A percentile compares a stretch with the other conserved stretches of the same genome.
These are phyloP conservation scores for Brotula barbata DNA, from an alignment of 2,797 vertebrate genomes.

Conservation along the genomic window DNA sequence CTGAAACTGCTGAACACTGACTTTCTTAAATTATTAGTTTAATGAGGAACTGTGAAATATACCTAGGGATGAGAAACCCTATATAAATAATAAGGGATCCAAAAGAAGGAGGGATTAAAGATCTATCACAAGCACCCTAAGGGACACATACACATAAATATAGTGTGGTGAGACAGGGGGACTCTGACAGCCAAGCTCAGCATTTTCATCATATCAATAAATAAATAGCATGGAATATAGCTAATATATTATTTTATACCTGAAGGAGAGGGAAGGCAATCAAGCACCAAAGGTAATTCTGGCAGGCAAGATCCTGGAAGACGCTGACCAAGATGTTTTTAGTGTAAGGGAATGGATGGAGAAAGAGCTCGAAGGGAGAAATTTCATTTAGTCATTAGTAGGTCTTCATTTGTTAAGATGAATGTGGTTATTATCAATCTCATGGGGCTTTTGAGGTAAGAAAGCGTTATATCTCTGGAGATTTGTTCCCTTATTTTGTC, in stretches of 20 bases:
- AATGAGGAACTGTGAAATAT: constrained; percentile 51
- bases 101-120: constrained; percentile 52
- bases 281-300: not conserved
- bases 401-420: too few relatives aligned
- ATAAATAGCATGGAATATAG: constrained; percentile 29
- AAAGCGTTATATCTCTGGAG: too few relatives aligned
- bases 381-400: too few relatives aligned
- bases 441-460: too few relatives aligned
- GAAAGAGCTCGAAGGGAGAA: too few relatives aligned
- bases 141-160: constrained; percentile 52
- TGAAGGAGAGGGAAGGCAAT: constrained; percentile 14
- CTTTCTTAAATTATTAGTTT: constrained; percentile 52
- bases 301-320: not conserved
- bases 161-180: constrained; percentile 13
- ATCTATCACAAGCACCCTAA: constrained; percentile 37
- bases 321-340: not conserved
- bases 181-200: constrained; percentile 43
- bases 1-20: constrained; percentile 57
- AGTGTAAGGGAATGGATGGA: too few relatives aligned
- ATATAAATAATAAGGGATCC: constrained; percentile 54
- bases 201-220: constrained; percentile 48
- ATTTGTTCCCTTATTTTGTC: too few relatives aligned
- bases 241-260: constrained; percentile 26
- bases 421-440: too few relatives aligned
- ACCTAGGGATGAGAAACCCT: constrained; percentile 47